These are phyloP conservation scores for Ormyrus pomaceus DNA, from an alignment of 2,888 invertebrate genomes.

Conservation along the genomic window DNA sequence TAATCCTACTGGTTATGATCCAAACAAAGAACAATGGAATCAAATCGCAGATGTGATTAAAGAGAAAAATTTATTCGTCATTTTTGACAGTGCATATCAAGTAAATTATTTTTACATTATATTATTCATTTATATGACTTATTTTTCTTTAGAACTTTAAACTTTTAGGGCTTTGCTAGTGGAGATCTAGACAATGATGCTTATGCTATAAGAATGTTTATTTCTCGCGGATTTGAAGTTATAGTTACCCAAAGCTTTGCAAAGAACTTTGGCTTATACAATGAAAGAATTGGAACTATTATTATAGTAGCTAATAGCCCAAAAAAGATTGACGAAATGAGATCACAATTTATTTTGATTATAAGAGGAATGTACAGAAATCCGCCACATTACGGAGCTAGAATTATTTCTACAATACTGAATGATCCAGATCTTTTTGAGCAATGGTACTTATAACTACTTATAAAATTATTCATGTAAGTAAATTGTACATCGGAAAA, in stretches of 20 bases:
- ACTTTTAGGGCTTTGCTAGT: constrained; percentile 89
- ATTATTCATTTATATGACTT: neutral
- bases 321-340: constrained; percentile 80
- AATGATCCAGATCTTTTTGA: constrained; percentile 84
- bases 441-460: constrained; percentile 83
- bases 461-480: neutral
- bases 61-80: constrained; percentile 89
- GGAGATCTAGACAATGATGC: constrained; percentile 96
- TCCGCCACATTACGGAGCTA: constrained; percentile 96
- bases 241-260: constrained; percentile 98
- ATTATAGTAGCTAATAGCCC: constrained; percentile 85
- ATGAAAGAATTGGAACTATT: constrained; percentile 96
- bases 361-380: constrained; percentile 97
- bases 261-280: constrained; percentile 99
- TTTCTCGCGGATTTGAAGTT: constrained; percentile 90
- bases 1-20: constrained; percentile 99
- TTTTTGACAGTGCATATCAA: constrained; percentile 96
- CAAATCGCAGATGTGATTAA: constrained; percentile 91
- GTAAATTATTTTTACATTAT: constrained; percentile 57
- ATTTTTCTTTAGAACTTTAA: neutral
- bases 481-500: too few species aligned
- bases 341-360: constrained; percentile 92
- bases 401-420: constrained; percentile 91
- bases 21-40: constrained; percentile 94
- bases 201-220: constrained; percentile 93